Evolutionary conservation across 2,113 vertebrate species (phyloP).

Genomic region (Catharus fuscescens): DNA sequence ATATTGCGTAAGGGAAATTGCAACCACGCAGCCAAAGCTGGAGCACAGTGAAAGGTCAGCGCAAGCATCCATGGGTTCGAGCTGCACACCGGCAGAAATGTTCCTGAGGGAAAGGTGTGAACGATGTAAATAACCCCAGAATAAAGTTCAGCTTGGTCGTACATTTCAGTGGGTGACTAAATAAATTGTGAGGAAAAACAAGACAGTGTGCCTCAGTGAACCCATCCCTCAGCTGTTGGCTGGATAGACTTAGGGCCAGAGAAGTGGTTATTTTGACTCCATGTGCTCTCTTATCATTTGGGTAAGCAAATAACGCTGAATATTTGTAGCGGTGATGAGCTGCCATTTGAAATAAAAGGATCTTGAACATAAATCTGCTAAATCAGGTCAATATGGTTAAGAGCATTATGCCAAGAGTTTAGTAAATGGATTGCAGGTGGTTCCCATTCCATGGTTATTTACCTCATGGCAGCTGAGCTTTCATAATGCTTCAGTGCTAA

Average conservation of each 20-base stretch:
- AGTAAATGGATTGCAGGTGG: not conserved
- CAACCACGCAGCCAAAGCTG: not conserved
- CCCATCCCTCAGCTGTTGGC: not conserved
- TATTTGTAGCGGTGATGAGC: not conserved
- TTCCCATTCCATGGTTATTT: not conserved
- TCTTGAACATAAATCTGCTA: not conserved
- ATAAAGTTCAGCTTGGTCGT: not conserved
- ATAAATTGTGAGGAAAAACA: not conserved
- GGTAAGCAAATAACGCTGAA: not conserved
- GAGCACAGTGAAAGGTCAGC: slow-evolving; percentile 2
- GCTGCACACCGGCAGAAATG: not conserved
- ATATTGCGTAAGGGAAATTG: not conserved
- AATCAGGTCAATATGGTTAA: not conserved
- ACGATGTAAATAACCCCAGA: not conserved
- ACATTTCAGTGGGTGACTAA: not conserved
- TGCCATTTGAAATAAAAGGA: not conserved
- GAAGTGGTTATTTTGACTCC: not conserved
- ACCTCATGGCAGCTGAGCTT: not conserved
- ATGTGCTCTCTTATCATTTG: not conserved
- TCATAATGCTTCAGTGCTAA: not conserved
- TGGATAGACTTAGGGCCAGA: not conserved
- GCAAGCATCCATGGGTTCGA: not conserved
- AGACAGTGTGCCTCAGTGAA: not conserved
- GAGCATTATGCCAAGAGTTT: not conserved
- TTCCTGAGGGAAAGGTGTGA: not conserved